Conservation (phyloP, 2,888 invertebrate genomes). For the Leucozona laternaria region DNA sequence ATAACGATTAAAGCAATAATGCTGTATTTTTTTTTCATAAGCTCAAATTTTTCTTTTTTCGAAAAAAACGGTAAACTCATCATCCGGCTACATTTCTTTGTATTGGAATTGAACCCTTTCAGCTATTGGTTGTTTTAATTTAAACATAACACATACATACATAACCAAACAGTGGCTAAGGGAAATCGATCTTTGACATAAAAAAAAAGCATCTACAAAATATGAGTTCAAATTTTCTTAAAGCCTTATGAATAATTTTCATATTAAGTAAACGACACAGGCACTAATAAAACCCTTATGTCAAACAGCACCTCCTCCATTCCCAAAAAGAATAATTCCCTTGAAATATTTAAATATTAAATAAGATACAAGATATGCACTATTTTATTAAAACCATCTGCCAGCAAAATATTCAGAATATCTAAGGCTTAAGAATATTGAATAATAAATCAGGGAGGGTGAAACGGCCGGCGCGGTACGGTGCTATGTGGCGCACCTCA, state of each 20-base stretch:
- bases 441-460: slow-evolving; percentile 68
- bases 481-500: background rate
- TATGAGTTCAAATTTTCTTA: background rate
- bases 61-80: no score
- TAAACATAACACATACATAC: no score
- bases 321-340: slow-evolving; percentile 7
- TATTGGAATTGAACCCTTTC: no score
- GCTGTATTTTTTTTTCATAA: no score
- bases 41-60: no score
- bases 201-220: background rate
- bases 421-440: slow-evolving; percentile 62
- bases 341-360: slow-evolving; percentile 58
- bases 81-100: no score
- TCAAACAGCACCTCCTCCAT: background rate
- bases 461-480: background rate
- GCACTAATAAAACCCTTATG: slow-evolving; percentile 23
- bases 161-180: no score
- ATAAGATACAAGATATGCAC: slow-evolving; percentile 58
- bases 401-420: slow-evolving; percentile 66
- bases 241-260: slow-evolving; percentile 28
- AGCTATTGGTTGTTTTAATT: no score
- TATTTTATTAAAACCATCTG: slow-evolving; percentile 74
- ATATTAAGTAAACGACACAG: slow-evolving; percentile 21
- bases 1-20: no score
- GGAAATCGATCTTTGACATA: no score